Percentiles rank a stretch among this genome's conserved stretches.
Conservation (phyloP, 2,797 vertebrate genomes). For the Bothrops alternatus region DNA sequence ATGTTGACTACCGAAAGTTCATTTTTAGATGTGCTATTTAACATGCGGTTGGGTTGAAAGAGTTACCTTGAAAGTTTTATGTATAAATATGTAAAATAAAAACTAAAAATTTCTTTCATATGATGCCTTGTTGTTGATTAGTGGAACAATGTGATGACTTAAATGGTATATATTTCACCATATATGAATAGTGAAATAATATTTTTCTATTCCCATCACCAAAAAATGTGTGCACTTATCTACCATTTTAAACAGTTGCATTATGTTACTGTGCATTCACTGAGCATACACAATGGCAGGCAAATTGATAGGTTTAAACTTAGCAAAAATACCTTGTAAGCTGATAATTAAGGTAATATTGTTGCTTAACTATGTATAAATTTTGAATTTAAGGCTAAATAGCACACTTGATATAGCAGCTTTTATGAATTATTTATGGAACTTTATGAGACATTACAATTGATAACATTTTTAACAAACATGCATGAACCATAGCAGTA, state of each 20-base stretch:
- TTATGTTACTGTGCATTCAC: neutral
- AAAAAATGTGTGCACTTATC: neutral
- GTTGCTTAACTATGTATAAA: neutral
- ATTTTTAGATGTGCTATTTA: conserved; percentile 95
- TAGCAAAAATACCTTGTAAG: conserved; percentile 5
- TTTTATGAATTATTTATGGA: neutral
- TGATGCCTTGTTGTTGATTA: conserved; percentile 68
- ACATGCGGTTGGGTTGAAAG: conserved; percentile 88
- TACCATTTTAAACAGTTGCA: neutral
- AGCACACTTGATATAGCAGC: neutral
- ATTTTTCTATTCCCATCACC: neutral
- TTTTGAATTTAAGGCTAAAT: neutral
- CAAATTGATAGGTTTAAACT: neutral
- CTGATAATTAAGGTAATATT: conserved; percentile 16
- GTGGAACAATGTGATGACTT: conserved; percentile 24
- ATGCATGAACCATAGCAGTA: neutral
- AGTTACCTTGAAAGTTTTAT: conserved; percentile 93
- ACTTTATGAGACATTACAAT: neutral
- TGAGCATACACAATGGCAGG: neutral
- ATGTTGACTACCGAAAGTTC: conserved; percentile 93
- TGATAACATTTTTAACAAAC: neutral
- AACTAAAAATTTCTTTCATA: conserved; percentile 97
- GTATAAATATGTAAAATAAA: conserved; percentile 99
- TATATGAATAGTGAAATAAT: neutral
- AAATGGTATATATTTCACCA: neutral